Percentiles rank a stretch among this genome's conserved stretches.
Conservation (phyloP, 2,113 vertebrate species). For the Motacilla alba region DNA sequence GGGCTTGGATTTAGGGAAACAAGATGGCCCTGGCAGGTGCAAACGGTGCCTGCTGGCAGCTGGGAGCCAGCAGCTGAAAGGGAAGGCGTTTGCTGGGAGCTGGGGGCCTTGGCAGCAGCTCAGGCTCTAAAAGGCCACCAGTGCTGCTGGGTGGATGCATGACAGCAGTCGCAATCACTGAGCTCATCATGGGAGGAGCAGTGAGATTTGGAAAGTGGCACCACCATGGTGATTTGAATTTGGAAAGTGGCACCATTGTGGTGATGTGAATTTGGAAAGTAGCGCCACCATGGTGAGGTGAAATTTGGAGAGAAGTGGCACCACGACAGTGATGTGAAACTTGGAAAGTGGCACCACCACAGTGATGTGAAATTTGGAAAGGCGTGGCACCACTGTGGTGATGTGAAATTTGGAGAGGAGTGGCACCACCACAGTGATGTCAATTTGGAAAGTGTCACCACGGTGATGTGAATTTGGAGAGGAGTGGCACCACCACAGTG, state of each 20-base stretch:
- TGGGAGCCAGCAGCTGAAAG: slow-evolving; percentile 41
- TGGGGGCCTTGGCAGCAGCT: slow-evolving; percentile 13
- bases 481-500: too few species aligned
- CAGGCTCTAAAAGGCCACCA: background rate
- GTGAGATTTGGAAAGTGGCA: background rate
- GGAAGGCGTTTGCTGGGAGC: background rate
- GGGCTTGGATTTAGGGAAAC: background rate
- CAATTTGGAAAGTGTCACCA: too few species aligned
- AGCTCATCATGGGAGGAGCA: background rate
- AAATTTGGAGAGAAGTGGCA: too few species aligned
- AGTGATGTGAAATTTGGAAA: background rate
- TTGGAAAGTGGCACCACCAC: background rate
- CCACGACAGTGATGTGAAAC: too few species aligned
- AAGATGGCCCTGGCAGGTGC: slow-evolving; percentile 39
- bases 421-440: too few species aligned
- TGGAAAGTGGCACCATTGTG: background rate
- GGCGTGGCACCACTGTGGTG: too few species aligned
- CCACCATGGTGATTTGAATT: background rate
- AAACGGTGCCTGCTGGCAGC: slow-evolving; percentile 40
- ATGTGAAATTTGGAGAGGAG: too few species aligned
- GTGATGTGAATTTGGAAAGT: background rate
- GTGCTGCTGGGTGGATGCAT: background rate
- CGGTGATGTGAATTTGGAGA: too few species aligned
- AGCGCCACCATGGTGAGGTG: too few species aligned
- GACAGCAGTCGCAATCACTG: background rate